These are phyloP conservation scores for Rattus rattus DNA, from an alignment of 2,113 vertebrate genomes.

Conservation along the genomic window DNA sequence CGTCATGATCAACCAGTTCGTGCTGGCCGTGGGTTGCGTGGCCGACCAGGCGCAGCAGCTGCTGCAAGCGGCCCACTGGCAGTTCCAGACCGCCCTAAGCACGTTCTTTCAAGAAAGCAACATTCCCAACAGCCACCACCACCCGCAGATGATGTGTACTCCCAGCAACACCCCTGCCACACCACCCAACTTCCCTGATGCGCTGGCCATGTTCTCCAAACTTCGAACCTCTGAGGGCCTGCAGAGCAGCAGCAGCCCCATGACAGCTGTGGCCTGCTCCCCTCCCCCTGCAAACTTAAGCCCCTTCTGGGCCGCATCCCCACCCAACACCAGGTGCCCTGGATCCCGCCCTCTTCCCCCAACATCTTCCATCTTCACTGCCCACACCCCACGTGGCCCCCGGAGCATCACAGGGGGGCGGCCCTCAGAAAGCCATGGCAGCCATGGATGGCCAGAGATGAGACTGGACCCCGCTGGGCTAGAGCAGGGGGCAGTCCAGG, in stretches of 20 bases:
- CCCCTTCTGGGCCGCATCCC: constrained; percentile 94
- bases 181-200: constrained; percentile 96
- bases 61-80: too few species aligned
- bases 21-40: too few species aligned
- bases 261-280: constrained; percentile 91
- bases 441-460: constrained; percentile 94
- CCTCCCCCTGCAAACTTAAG: constrained; percentile 87
- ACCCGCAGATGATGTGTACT: constrained; percentile 90
- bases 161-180: constrained; percentile 97
- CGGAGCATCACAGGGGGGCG: constrained; percentile 85
- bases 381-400: constrained; percentile 92
- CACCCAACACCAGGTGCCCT: constrained; percentile 92
- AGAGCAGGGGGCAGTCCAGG: constrained; percentile 46
- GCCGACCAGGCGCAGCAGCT: too few species aligned
- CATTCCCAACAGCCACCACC: too few species aligned
- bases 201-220: constrained; percentile 98
- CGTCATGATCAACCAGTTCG: too few species aligned
- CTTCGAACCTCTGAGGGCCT: constrained; percentile 92
- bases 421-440: constrained; percentile 90
- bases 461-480: constrained; percentile 82
- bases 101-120: too few species aligned
- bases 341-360: constrained; percentile 92
- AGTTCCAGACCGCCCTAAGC: too few species aligned
- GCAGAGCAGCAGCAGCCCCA: constrained; percentile 85
- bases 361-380: constrained; percentile 87